Percentiles rank a stretch among this genome's conserved stretches.
Conservation (phyloP, 1,140 invertebrate genomes). For the Bombus confusus region DNA sequence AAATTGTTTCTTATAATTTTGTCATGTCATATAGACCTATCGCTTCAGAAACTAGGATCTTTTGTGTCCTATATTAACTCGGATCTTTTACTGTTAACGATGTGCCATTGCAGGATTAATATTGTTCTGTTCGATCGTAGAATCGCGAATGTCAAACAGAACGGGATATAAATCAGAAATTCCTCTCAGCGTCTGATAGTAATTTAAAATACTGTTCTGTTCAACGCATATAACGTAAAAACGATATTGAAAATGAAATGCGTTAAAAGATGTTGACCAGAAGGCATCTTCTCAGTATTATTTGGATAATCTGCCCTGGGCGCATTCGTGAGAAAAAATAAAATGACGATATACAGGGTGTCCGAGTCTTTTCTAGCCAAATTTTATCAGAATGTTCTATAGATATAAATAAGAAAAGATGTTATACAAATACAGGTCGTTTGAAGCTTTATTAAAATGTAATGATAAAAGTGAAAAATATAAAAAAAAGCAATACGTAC, state of each 20-base stretch:
- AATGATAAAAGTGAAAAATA: neutral
- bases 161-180: neutral
- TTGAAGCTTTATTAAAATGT: neutral
- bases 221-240: neutral
- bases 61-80: too few relatives aligned
- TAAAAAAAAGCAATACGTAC: neutral
- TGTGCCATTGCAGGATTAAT: neutral
- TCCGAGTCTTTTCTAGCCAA: neutral
- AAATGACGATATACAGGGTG: neutral
- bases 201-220: neutral
- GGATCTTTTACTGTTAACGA: neutral
- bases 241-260: neutral
- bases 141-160: neutral
- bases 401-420: neutral
- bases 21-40: neutral
- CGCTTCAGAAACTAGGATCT: too few relatives aligned
- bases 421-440: neutral
- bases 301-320: neutral
- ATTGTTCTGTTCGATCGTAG: neutral
- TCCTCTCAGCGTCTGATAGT: neutral
- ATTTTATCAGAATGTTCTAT: neutral
- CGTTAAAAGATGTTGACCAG: neutral
- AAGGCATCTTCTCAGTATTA: slow-evolving; percentile 27
- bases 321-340: neutral
- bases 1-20: neutral